Percentiles rank a stretch among this genome's conserved stretches.
Conservation (phyloP, 2,113 vertebrate genomes). For the Porphyrio hochstetteri region DNA sequence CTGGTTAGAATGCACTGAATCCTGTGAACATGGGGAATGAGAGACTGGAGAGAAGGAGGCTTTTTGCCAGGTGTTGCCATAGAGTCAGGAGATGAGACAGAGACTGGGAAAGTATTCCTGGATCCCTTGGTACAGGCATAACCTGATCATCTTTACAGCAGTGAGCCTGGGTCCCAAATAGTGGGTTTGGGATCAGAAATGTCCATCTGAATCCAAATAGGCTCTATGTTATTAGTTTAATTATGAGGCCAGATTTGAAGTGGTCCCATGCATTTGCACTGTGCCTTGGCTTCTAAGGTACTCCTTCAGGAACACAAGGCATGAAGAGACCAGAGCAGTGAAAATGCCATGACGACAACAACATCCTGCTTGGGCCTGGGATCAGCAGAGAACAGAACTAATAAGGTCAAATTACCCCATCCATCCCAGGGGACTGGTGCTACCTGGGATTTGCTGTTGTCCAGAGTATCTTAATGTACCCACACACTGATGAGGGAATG, state of each 20-base stretch:
- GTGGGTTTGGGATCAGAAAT: neutral
- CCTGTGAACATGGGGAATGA: neutral
- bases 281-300: neutral
- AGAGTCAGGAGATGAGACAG: neutral
- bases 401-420: neutral
- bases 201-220: neutral
- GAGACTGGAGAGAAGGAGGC: neutral
- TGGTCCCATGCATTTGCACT: neutral
- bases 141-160: neutral
- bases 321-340: neutral
- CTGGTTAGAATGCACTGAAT: neutral
- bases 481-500: neutral
- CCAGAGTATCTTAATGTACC: fast-evolving
- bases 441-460: neutral
- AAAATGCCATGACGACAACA: neutral
- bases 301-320: neutral
- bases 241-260: neutral
- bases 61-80: neutral
- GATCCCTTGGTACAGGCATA: neutral
- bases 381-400: neutral
- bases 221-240: neutral
- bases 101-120: neutral
- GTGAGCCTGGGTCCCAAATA: neutral
- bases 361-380: neutral
- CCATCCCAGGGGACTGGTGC: neutral